A percentile compares a stretch with the other conserved stretches of the same genome.
phyloP scores from a whole-genome alignment of 2,113 vertebrate genomes.

The Anolis sagrei region DNA sequence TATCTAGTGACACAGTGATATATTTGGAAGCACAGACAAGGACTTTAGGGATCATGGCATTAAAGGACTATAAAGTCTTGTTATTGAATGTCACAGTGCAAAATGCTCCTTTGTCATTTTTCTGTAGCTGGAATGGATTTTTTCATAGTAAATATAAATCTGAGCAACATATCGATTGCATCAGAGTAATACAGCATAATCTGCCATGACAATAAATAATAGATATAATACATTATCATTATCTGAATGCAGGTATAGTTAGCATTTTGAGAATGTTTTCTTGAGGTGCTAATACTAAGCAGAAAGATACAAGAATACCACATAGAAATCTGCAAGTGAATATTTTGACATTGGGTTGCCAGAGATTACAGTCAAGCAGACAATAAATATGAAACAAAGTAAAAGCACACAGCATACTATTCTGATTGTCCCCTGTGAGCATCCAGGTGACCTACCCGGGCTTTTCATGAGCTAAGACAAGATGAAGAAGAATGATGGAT shows the following conservation, averaged over 20 bases:
- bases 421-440: too few relatives aligned
- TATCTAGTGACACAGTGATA: not conserved
- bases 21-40: not conserved
- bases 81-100: not conserved
- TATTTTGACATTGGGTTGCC: not conserved
- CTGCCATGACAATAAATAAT: not conserved
- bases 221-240: not conserved
- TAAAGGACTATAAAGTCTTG: not conserved
- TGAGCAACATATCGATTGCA: not conserved
- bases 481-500: not conserved
- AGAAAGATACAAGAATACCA: not conserved
- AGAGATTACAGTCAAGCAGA: not conserved
- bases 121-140: not conserved
- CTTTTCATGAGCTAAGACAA: not conserved
- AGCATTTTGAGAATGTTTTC: not conserved
- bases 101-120: not conserved
- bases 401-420: too few relatives aligned
- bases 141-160: not conserved
- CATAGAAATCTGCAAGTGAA: not conserved
- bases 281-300: not conserved
- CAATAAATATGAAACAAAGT: too few relatives aligned
- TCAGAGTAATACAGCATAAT: not conserved
- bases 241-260: not conserved
- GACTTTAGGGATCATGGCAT: conserved; percentile 1
- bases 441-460: not conserved